Conservation (phyloP, 2,113 vertebrate species). For the Solenodon paradoxus region DNA sequence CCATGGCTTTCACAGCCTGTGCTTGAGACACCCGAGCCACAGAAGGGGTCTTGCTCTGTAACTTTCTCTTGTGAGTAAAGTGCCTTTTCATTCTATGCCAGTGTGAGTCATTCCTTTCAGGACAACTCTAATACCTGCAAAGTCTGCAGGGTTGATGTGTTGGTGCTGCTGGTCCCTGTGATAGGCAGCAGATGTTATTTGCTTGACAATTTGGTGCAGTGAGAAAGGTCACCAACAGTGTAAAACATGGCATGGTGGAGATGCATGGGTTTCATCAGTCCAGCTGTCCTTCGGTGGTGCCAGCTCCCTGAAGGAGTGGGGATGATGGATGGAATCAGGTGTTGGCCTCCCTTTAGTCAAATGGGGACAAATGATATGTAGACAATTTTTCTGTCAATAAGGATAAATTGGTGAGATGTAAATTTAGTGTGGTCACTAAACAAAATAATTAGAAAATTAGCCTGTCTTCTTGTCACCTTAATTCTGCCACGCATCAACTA, state of each 20-base stretch:
- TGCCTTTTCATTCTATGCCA: neutral
- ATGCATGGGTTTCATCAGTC: neutral
- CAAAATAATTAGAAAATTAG: neutral
- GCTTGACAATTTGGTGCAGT: neutral
- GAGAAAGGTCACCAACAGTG: neutral
- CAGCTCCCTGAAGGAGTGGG: neutral
- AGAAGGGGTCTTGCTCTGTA: neutral
- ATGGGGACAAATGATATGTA: neutral
- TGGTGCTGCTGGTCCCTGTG: neutral
- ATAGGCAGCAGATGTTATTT: neutral
- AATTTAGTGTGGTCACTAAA: neutral
- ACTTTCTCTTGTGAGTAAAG: neutral
- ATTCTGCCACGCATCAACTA: neutral
- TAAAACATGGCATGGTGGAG: neutral
- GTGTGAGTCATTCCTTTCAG: neutral
- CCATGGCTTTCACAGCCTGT: too few species aligned
- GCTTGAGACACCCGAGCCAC: too few species aligned
- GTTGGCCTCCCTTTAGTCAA: neutral
- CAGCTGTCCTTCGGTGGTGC: neutral
- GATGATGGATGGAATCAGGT: neutral
- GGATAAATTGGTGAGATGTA: neutral
- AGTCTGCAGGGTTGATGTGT: neutral
- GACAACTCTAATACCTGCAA: neutral
- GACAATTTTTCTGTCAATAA: neutral
- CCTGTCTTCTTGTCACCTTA: neutral